Conservation (phyloP, 2,113 vertebrate genomes). For the Mionectes macconnelli region DNA sequence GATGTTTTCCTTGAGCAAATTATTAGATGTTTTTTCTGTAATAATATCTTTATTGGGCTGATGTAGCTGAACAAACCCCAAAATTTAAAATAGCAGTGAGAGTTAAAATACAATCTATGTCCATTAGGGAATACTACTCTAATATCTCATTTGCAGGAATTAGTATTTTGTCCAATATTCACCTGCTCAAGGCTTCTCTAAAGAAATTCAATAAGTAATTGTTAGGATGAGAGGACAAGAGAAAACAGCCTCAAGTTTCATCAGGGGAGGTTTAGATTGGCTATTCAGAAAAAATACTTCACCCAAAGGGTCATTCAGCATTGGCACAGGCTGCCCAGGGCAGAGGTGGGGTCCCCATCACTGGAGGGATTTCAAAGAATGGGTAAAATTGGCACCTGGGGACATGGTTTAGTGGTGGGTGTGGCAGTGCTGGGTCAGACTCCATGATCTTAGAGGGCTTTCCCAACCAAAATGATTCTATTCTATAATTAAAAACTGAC, state of each 20-base stretch:
- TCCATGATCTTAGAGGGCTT: fast-evolving
- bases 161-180: neutral
- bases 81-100: neutral
- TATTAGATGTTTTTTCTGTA: neutral
- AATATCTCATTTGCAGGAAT: neutral
- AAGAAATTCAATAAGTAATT: neutral
- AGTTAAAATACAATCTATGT: neutral
- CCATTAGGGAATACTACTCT: neutral
- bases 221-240: neutral
- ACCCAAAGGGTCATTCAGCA: neutral
- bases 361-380: neutral
- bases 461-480: neutral
- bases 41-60: neutral
- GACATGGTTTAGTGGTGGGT: neutral
- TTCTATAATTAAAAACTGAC: neutral
- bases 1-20: neutral
- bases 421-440: neutral
- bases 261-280: neutral
- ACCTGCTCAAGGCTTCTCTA: neutral
- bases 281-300: neutral
- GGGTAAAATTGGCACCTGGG: neutral
- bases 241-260: neutral
- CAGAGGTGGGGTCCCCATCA: too few relatives aligned
- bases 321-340: neutral
- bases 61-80: neutral